A percentile compares a stretch with the other conserved stretches of the same genome.
Evolutionary conservation across 2,113 vertebrate species (phyloP).

Genomic region (Promerops cafer): DNA sequence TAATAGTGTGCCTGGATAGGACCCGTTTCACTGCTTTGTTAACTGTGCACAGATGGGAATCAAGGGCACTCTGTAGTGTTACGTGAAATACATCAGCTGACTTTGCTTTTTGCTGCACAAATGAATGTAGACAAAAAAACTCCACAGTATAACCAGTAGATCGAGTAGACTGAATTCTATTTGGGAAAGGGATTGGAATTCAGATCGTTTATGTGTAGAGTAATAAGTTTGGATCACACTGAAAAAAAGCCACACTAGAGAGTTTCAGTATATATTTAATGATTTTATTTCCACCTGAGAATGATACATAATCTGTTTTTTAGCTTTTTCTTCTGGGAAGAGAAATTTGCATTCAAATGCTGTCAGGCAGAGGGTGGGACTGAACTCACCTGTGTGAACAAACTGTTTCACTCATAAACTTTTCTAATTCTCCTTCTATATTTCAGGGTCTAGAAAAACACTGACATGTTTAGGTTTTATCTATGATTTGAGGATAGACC

Average conservation of each 20-base stretch:
- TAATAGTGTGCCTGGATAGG: not conserved
- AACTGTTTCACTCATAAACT: not conserved
- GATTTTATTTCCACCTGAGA: not conserved
- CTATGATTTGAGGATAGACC: not conserved
- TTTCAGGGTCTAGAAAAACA: not conserved
- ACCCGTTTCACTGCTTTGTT: not conserved
- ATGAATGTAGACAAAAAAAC: not conserved
- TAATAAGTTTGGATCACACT: not conserved
- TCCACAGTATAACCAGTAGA: not conserved
- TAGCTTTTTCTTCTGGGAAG: not conserved
- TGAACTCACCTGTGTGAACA: not conserved
- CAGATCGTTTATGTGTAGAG: not conserved
- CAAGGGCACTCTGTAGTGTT: not conserved
- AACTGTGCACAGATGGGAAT: not conserved
- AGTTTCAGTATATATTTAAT: not conserved
- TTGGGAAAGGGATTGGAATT: not conserved
- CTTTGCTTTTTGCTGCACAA: not conserved
- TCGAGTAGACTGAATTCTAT: not conserved
- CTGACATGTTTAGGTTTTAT: not conserved
- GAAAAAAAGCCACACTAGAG: not conserved
- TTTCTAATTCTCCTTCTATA: not conserved
- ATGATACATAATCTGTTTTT: not conserved
- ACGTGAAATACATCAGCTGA: not conserved
- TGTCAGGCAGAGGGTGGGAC: not conserved
- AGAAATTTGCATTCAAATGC: accelerated